Conservation (phyloP, 1,140 invertebrate genomes). For the Acyrthosiphon pisum region DNA sequence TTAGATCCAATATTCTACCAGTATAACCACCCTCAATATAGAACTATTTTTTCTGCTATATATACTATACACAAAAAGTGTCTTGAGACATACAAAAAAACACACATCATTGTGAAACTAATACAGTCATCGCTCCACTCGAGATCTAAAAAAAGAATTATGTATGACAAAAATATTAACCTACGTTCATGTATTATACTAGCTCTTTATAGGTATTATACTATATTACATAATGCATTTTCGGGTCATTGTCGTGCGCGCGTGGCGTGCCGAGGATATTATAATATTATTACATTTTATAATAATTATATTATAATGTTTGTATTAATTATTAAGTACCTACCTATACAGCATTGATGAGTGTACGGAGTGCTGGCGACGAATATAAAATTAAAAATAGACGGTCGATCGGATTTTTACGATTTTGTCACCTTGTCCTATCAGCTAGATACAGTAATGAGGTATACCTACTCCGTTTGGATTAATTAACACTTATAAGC, state of each 20-base stretch:
- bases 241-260: slow-evolving; percentile 25
- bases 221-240: neutral
- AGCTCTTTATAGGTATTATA: neutral
- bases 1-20: neutral
- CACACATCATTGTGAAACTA: neutral
- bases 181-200: neutral
- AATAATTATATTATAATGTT: neutral
- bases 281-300: slow-evolving; percentile 15
- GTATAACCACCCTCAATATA: neutral
- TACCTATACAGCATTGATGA: neutral
- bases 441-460: neutral
- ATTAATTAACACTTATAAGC: neutral
- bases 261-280: slow-evolving; percentile 20
- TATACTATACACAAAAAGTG: neutral
- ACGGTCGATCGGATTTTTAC: neutral
- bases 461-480: neutral
- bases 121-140: neutral
- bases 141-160: neutral
- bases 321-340: neutral
- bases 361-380: neutral
- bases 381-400: neutral
- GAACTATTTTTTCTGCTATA: neutral
- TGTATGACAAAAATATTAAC: too few species aligned
- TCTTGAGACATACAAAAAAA: neutral
- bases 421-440: slow-evolving; percentile 14